Base-by-base conservation (phyloP, 2,113 vertebrate genomes). In the Ictidomys tridecemlineatus region DNA sequence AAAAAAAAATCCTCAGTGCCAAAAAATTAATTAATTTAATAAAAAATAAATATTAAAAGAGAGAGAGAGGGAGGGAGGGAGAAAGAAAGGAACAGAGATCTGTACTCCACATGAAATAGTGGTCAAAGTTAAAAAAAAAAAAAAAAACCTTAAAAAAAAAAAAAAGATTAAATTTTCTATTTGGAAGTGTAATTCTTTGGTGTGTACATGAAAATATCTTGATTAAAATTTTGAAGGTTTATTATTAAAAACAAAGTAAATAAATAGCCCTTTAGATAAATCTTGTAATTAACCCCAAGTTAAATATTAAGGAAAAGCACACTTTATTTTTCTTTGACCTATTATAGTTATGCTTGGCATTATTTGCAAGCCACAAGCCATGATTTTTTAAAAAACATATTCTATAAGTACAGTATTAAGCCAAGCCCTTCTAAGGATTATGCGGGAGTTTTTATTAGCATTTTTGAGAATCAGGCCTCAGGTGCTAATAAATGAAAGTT, bases 401-500 rank as follows among this genome's bases (percentile, higher is more conserved):
- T 97, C 98, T 82, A 51, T 86, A 97, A 87, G 53, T 87, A 39
- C 73, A 87, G 4, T 65, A 92, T 20, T 83, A 95, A 96, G 9
- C 16, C 80, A 96, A 97, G 85, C 1, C 73, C 4, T 96, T 97
- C 78, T 97, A 87, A 96, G 93, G 67, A 93, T 90, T 82, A 8
- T 48, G 58, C 37, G 13, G 34, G 56, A 79, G 76, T 51, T 97
- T 98, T 89, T 95, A 97, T 94, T 93, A 97, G 4, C n/a, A 90
- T 61, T 97, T 98, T 98, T 97, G 92, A 97, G 92, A 98, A 96
- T 98, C 92, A 96, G 65, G 76, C 86, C 94, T 98, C 80, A 94
- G 78, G 84, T 95, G 73, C 14, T 96, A 98, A 97, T 93, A 97
- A 98, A 96, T 53, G 22, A 96, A 96, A 84, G 53, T 34, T 91